These are phyloP conservation scores for Latrodectus hesperus DNA, from an alignment of 2,888 invertebrate species.

Conservation along the genomic window DNA sequence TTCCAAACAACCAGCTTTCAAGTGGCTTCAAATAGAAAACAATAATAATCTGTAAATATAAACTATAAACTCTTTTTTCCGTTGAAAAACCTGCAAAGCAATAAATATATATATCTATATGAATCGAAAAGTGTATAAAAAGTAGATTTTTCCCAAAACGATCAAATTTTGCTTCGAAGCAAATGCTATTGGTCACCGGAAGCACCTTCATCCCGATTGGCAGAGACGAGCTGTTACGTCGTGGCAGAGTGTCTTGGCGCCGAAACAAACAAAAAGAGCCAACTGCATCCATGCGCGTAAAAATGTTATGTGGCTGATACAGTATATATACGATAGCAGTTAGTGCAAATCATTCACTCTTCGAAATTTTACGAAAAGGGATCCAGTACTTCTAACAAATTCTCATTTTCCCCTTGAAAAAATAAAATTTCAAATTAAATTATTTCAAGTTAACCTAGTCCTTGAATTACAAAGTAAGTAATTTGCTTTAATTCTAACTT, in stretches of 20 bases:
- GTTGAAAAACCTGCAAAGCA: slow-evolving; percentile 15
- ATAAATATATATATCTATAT: slow-evolving; percentile 5
- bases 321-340: slow-evolving; percentile 40
- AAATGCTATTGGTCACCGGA: slow-evolving; percentile 45
- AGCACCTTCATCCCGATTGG: slow-evolving; percentile 40
- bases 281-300: slow-evolving; percentile 53
- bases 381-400: neutral
- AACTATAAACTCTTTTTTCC: slow-evolving; percentile 26
- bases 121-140: slow-evolving; percentile 20
- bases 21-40: slow-evolving; percentile 28
- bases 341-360: slow-evolving; percentile 17
- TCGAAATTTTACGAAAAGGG: slow-evolving; percentile 20
- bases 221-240: slow-evolving; percentile 38
- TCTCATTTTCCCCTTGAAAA: too few relatives aligned
- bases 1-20: slow-evolving; percentile 1
- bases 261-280: slow-evolving; percentile 55
- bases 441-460: too few relatives aligned
- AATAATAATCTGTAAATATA: slow-evolving; percentile 46
- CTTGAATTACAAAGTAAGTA: too few relatives aligned
- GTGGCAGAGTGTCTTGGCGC: slow-evolving; percentile 47
- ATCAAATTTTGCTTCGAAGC: slow-evolving; percentile 37
- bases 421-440: too few relatives aligned
- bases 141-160: slow-evolving; percentile 39
- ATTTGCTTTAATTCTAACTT: too few relatives aligned
- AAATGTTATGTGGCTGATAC: slow-evolving; percentile 34